Base-by-base conservation (phyloP, 2,113 vertebrate species). In the Probosciger aterrimus region DNA sequence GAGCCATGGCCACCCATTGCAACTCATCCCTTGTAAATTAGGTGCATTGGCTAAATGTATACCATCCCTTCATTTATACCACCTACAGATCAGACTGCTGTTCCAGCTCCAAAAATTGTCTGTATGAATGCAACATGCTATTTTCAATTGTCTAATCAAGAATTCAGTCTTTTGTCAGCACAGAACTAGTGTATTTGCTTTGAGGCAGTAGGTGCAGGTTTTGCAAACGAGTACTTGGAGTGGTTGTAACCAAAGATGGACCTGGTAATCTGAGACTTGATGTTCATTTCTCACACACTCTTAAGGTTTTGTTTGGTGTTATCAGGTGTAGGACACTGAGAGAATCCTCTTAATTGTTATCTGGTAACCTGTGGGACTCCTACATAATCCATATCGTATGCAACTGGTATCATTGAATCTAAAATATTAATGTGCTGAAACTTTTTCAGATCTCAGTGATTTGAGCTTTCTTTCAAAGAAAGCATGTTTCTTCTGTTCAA, bases 1-100 rank as follows among this genome's bases (percentile, higher is more conserved):
- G 10, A 41, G 33, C 14, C 35, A 16, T 15, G 31, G 33, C 19
- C 33, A 31, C 33, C 18, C 1, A 0, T n/a, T 62, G 16, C 20
- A 68, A 35, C 14, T 52, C 8, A 49, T 14, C 39, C 73, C 19
- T 13, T 33, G 2, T 33, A 63, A 68, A 24, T 53, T 19, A 49
- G 31, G 15, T 25, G 30, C 31, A 24, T 14, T 43, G 25, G 6
- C 1, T 4, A 67, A 50, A 46, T 33, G 64, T 47, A 7, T 55
- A n/a, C 33, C 20, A 59, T 16, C 31, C 39, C 9, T 70, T 37
- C 15, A 37, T 81, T 76, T 70, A 13, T 22, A 47, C 14, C 44
- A 64, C 12, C 14, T 19, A 22, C 7, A 44, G 17, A 6, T 68
- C 7, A 24, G 77, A n/a, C 7, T 59, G 24, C 20, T 68, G n/a